Conservation (phyloP, 2,113 vertebrate genomes). For the Alces alces region DNA sequence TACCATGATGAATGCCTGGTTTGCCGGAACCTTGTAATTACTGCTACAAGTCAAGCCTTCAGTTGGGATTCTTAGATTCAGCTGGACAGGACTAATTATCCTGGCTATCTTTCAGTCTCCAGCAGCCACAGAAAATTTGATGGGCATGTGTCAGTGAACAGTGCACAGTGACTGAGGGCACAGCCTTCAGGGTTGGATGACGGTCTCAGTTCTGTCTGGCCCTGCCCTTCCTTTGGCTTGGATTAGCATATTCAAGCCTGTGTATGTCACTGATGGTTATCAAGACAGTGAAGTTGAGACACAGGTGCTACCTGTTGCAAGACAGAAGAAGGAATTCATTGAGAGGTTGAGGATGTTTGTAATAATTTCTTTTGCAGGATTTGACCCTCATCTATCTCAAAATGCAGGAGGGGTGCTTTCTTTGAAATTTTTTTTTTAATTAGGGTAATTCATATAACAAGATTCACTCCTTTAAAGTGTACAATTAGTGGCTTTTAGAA, state of each 20-base stretch:
- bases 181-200: not conserved
- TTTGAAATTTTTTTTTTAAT: not conserved
- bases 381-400: conserved; percentile 10
- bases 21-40: not conserved
- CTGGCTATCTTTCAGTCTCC: not conserved
- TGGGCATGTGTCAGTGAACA: not conserved
- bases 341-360: not conserved
- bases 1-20: not conserved
- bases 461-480: not conserved
- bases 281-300: not conserved
- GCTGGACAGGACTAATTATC: not conserved
- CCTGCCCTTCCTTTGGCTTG: not conserved
- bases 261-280: not conserved
- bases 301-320: not conserved
- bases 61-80: not conserved
- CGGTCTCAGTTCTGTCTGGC: not conserved
- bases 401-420: not conserved
- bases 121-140: not conserved
- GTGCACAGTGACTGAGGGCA: not conserved
- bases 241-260: not conserved
- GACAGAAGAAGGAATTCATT: not conserved
- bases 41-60: not conserved
- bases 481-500: not conserved
- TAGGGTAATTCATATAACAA: not conserved
- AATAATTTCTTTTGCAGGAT: not conserved